Evolutionary conservation across 1,140 invertebrate genomes (phyloP).

Genomic region (Papilio aristodemus): DNA sequence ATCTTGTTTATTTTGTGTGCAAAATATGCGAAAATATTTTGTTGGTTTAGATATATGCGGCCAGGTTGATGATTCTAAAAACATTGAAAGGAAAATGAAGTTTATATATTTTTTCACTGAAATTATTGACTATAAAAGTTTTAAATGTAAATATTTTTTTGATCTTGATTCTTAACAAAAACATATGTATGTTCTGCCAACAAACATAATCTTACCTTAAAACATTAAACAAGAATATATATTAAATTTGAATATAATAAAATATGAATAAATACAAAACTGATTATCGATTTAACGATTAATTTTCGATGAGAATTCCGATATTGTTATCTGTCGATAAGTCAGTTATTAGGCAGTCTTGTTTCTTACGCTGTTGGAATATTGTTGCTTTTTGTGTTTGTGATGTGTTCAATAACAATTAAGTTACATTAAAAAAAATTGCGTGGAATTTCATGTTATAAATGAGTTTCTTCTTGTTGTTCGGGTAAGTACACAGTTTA

Average conservation of each 20-base stretch:
- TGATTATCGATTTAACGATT: conserved; percentile 10
- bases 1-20: not conserved
- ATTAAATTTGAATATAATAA: conserved; percentile 4
- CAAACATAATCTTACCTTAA: not conserved
- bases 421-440: conserved; percentile 10
- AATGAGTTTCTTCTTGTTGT: conserved; percentile 31
- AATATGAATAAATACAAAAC: not conserved
- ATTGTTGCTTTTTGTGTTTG: conserved; percentile 17
- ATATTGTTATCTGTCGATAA: conserved; percentile 17
- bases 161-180: not conserved
- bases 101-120: not conserved
- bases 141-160: conserved; percentile 2
- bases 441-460: not conserved
- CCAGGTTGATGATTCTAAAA: not conserved
- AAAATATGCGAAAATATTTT: not conserved
- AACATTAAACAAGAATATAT: not conserved
- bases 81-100: not conserved
- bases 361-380: not conserved
- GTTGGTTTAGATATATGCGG: not conserved
- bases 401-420: conserved; percentile 19
- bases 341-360: conserved; percentile 12
- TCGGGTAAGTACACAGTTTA: conserved; percentile 10
- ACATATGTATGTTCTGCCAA: not conserved
- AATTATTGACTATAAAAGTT: not conserved
- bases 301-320: conserved; percentile 10